Evolutionary conservation across 2,888 invertebrate species (phyloP).

Genomic region (Hipparchia semele): DNA sequence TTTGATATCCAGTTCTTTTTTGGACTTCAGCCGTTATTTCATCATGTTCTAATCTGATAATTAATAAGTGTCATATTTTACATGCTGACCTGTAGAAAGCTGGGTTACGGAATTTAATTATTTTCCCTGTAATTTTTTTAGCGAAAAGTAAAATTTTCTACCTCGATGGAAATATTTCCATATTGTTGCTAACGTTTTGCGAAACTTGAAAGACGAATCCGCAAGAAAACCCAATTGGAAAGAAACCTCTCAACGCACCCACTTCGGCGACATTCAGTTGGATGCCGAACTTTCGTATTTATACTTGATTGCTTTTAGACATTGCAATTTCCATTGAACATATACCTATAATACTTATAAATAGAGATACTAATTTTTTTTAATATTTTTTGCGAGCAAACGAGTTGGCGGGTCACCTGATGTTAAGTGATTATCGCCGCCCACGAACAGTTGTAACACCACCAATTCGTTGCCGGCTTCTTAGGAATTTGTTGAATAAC

Average conservation of each 20-base stretch:
- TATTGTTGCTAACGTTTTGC: conserved; percentile 54
- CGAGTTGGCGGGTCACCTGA: too few relatives aligned
- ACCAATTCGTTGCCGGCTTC: too few relatives aligned
- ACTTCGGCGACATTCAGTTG: conserved; percentile 47
- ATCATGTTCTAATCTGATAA: not conserved
- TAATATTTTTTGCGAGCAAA: too few relatives aligned
- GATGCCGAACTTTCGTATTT: conserved; percentile 47
- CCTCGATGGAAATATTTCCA: conserved; percentile 49
- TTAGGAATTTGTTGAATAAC: too few relatives aligned
- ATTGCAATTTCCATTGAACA: conserved; percentile 20
- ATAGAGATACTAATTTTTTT: not conserved
- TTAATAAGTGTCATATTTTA: not conserved
- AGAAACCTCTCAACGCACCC: conserved; percentile 64
- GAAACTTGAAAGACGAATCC: conserved; percentile 65
- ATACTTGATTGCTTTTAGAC: conserved; percentile 33
- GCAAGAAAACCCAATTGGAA: conserved; percentile 66
- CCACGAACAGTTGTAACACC: too few relatives aligned
- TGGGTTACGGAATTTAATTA: not conserved
- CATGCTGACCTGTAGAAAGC: not conserved
- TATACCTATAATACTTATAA: not conserved
- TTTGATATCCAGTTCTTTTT: too few relatives aligned
- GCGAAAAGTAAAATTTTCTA: not conserved
- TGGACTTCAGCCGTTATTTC: not conserved
- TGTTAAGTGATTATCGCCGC: too few relatives aligned
- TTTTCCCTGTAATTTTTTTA: not conserved